Evolutionary conservation across 2,113 vertebrate genomes (phyloP), one percentile per base, ranked within the genome.

Genomic region (Cyanoramphus novaezelandiae): DNA sequence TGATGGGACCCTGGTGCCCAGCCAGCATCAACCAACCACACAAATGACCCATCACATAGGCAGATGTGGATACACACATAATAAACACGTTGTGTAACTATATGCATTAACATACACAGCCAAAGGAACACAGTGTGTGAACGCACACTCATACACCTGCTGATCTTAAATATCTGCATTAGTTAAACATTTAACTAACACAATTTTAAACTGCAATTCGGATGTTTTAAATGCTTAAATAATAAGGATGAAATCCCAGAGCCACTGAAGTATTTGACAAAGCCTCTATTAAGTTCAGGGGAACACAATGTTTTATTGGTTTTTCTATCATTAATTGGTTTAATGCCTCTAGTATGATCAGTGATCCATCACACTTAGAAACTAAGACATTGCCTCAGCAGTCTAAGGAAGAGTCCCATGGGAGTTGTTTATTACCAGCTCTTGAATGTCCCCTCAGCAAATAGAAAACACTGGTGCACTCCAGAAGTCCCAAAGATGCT

Each of bases 161-260:
- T 4, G 1, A 47, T 24, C 59, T 18, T 10, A 37, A 77, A 23
- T 25, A 69, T 6, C 57, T 41, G 79, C 52, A 95, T 94, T 88
- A 92, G 94, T 43, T 77, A 74, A 53, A 84, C 82, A 85, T 88
- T 94, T 96, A 90, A 95, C 68, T 88, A 95, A 96, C 72, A 84
- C 39, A 69, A 62, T 88, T 94, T 85, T 59, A 57, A 85, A 88
- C 1, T 39, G 53, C 24, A 81, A 37, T 78, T 86, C 28, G 43
- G n/a, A 31, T 63, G 24, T 55, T 95, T 63, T n/a, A 88, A 83
- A 74, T 44, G 39, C 74, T 92, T 75, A 70, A 88, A 52, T 33
- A 78, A 55, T 28, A 70, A 83, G 60, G 60, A 50, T 50, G 21
- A 86, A 94, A 81, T 71, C 76, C 79, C 43, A 67, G 69, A 0